Evolutionary conservation across 1,140 invertebrate species (phyloP), one percentile per base, ranked within the genome.

Genomic region (Drosophila saltans): DNA sequence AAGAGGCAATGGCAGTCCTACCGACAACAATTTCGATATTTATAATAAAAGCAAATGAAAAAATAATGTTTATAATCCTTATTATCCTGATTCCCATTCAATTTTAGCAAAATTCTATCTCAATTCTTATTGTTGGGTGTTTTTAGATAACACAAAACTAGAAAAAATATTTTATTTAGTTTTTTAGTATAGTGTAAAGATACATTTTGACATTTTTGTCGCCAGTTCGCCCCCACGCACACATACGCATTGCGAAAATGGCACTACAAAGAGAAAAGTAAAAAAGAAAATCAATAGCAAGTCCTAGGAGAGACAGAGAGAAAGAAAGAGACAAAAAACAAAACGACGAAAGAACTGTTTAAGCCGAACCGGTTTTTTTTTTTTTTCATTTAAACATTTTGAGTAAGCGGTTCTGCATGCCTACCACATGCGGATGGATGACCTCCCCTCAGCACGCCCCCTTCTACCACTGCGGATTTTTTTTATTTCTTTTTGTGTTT

Each of bases 281-380:
- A 9, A 43, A 28, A n/a, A 40, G n/a, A 63, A 9, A 11, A 52
- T 24, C 4, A 16, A 70, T 10, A 26, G 48, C n/a, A 3, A 67
- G 28, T 28, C n/a, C 45, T 52, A 24, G 7, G 8, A 30, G 56
- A 33, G 39, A 45, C 55, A 5, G n/a, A 10, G 6, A 26, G 33
- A n/a, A 8, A 30, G 64, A 33, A 28, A 45, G 69, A 3, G 24
- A n/a, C 3, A 16, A 26, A 45, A 30, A 57, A 33, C 4, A 21
- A 55, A 61, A 66, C 26, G 45, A 28, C n/a, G 75, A 84, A 75
- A 71, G 56, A 86, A 86, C 79, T 83, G 73, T 80, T 77, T 83
- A 75, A 72, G 66, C 66, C 63, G 57, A 88, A 79, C 82, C 66
- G 75, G 82, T 85, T 85, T 75, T 26, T 48, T 0, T 16, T 16